phyloP scores from a whole-genome alignment of 2,888 invertebrate species.

The Thyatira batis region DNA sequence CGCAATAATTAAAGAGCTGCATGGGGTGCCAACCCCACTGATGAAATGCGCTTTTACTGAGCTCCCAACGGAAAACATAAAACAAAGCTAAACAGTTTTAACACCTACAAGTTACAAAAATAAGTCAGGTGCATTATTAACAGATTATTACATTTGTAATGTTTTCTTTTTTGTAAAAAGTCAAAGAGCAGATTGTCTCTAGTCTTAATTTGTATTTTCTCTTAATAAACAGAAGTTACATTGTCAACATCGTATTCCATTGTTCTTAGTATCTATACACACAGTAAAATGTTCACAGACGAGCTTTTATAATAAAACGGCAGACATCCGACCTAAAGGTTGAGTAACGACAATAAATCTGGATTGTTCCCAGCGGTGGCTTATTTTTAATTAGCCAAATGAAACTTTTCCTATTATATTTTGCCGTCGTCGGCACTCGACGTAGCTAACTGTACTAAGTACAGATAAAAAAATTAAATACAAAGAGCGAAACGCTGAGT shows the following conservation, averaged over 20 bases:
- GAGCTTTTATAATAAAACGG: constrained; percentile 58
- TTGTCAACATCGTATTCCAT: constrained; percentile 51
- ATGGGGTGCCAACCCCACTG: constrained; percentile 43
- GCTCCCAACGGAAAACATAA: constrained; percentile 29
- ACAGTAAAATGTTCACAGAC: constrained; percentile 52
- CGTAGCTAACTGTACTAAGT: constrained; percentile 35
- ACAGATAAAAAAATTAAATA: constrained; percentile 69
- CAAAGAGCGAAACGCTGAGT: constrained; percentile 47
- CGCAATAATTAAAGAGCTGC: constrained; percentile 61
- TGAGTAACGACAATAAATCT: constrained; percentile 68
- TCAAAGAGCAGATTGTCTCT: constrained; percentile 28
- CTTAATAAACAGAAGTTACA: constrained; percentile 46
- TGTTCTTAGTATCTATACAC: constrained; percentile 52
- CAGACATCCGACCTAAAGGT: constrained; percentile 53
- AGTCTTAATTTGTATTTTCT: constrained; percentile 37
- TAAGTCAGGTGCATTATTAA: constrained; percentile 10
- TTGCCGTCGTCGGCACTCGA: constrained; percentile 53
- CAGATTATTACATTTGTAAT: constrained; percentile 9
- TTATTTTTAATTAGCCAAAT: constrained; percentile 79
- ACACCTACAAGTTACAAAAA: constrained; percentile 1
- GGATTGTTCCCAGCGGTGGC: constrained; percentile 63
- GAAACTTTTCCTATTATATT: constrained; percentile 76
- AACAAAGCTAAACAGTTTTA: constrained; percentile 26
- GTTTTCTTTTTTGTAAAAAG: constrained; percentile 13
- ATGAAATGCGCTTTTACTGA: constrained; percentile 34